Percentiles rank a stretch among this genome's conserved stretches.
These are phyloP conservation scores for Sebastiscus albofasciatus DNA, from an alignment of 2,797 vertebrate genomes.

Conservation along the genomic window DNA sequence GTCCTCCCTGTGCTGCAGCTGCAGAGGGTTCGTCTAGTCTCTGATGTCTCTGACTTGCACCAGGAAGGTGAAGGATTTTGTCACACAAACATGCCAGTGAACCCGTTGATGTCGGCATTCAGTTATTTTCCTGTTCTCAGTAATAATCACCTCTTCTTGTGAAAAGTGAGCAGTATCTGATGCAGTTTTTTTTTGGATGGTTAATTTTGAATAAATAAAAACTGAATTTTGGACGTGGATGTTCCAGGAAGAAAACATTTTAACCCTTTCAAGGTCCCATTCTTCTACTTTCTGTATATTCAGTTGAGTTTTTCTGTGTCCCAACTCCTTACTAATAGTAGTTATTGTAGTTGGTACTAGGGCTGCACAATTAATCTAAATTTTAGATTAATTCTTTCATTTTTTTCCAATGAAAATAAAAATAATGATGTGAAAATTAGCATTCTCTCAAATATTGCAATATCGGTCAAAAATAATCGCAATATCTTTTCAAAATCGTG, in stretches of 20 bases:
- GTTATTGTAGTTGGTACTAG: no score
- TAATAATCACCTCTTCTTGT: slow-evolving; percentile 27
- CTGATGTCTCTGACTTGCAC: background rate
- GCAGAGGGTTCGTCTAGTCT: background rate
- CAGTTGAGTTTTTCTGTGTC: background rate
- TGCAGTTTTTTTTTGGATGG: slow-evolving; percentile 39
- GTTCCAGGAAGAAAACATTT: slow-evolving; percentile 36
- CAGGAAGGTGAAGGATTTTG: background rate
- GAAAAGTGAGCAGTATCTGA: slow-evolving; percentile 29
- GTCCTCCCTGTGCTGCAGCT: background rate
- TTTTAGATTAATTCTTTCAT: no score
- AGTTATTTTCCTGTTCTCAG: slow-evolving; percentile 30
- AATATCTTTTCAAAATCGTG: no score
- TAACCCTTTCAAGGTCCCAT: background rate
- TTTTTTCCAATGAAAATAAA: no score
- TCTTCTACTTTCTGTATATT: background rate
- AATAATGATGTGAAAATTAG: no score
- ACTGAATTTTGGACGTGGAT: slow-evolving; percentile 26
- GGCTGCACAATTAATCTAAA: no score
- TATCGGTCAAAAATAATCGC: no score
- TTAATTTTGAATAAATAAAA: slow-evolving; percentile 64
- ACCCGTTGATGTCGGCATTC: slow-evolving; percentile 19
- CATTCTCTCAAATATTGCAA: no score
- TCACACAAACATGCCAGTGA: background rate
- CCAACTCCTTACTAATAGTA: background rate